Conservation (phyloP, 2,888 invertebrate genomes). For the Diaperis boleti region DNA sequence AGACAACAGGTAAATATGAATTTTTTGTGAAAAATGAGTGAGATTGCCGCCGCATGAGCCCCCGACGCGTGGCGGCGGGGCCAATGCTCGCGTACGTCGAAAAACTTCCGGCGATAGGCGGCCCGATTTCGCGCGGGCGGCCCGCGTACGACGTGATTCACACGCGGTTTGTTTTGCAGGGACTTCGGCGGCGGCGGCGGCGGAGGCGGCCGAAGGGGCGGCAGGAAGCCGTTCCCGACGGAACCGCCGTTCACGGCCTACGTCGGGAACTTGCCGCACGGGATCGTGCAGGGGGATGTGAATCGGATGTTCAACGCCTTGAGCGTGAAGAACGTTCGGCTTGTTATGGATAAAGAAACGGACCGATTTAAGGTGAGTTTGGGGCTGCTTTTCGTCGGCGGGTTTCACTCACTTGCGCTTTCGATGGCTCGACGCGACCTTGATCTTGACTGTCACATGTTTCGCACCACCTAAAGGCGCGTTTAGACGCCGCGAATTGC, state of each 20-base stretch:
- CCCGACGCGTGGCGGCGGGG: too few relatives aligned
- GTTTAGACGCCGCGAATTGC: too few relatives aligned
- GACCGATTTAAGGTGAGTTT: constrained; percentile 83
- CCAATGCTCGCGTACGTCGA: too few relatives aligned
- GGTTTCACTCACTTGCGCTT: too few relatives aligned
- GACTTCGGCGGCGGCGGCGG: constrained; percentile 62
- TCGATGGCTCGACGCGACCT: too few relatives aligned
- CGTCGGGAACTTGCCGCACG: constrained; percentile 92
- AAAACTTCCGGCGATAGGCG: too few relatives aligned
- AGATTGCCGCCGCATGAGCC: constrained; percentile 14
- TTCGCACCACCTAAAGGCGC: too few relatives aligned
- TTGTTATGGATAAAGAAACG: constrained; percentile 95
- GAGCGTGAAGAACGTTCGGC: constrained; percentile 84
- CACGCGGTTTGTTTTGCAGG: constrained; percentile 60
- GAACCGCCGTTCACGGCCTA: constrained; percentile 94
- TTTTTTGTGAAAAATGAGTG: constrained; percentile 39
- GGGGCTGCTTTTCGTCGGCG: too few relatives aligned
- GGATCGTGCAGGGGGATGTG: constrained; percentile 93
- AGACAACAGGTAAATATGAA: constrained; percentile 79
- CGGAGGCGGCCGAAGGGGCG: constrained; percentile 71
- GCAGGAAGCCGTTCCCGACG: constrained; percentile 83
- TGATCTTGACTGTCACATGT: too few relatives aligned
- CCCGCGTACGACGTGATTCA: constrained; percentile 43
- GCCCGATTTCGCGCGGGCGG: too few relatives aligned
- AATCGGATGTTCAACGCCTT: constrained; percentile 82